These are phyloP conservation scores for Sylvia borin DNA, from an alignment of 2,797 vertebrate genomes.

Conservation along the genomic window DNA sequence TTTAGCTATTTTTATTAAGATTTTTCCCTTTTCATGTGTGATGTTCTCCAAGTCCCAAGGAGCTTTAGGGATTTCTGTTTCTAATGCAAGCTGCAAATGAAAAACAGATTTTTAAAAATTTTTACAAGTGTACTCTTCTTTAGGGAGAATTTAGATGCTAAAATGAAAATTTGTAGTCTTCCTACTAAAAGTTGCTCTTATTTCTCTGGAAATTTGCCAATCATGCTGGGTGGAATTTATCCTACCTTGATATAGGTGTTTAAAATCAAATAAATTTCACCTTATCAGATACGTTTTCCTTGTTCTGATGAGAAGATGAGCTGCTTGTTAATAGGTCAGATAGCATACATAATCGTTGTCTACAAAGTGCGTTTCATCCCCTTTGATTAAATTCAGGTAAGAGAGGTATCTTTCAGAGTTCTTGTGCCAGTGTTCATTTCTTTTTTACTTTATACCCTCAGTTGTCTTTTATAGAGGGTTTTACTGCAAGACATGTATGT, in stretches of 20 bases:
- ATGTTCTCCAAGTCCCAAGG: neutral
- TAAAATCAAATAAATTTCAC: neutral
- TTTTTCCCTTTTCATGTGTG: neutral
- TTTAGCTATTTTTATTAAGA: neutral
- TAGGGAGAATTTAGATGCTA: neutral
- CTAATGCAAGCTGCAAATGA: neutral
- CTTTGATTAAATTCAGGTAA: neutral
- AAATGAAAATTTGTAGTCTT: neutral
- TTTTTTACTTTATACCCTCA: neutral
- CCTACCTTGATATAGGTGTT: neutral
- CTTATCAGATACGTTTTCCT: neutral
- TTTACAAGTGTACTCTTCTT: neutral
- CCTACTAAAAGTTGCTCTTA: neutral
- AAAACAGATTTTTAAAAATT: neutral
- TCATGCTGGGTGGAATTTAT: neutral
- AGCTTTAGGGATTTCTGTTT: neutral
- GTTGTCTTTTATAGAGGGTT: neutral
- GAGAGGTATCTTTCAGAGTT: neutral
- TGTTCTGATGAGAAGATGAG: neutral
- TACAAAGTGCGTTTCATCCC: neutral
- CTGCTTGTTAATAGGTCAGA: neutral
- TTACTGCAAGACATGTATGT: neutral
- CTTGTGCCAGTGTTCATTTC: neutral
- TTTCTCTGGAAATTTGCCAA: neutral
- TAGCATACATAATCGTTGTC: neutral